phyloP scores from a whole-genome alignment of 2,113 vertebrate genomes.

The Trematocara zebra region DNA sequence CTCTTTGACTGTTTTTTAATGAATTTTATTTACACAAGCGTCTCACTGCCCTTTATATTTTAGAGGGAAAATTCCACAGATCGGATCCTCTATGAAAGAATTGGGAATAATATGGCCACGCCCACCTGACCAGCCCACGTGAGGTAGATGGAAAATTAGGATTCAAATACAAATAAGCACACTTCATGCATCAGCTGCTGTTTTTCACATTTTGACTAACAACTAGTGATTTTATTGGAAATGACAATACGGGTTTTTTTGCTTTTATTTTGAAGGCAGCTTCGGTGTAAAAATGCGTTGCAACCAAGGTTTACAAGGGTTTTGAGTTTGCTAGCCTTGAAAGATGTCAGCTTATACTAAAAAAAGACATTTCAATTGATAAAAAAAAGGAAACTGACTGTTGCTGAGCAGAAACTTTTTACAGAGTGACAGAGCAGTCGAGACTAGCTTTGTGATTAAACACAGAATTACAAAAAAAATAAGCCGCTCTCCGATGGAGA shows the following conservation, averaged over 20 bases:
- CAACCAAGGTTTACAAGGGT: not conserved
- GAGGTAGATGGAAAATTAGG: not conserved
- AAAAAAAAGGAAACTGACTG: not conserved
- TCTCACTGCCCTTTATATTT: rapidly evolving
- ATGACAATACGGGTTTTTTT: not conserved
- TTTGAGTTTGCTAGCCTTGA: not conserved
- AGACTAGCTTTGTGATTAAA: not conserved
- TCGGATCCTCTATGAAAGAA: not conserved
- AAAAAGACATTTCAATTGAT: not conserved
- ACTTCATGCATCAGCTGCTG: rapidly evolving
- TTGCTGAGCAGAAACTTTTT: not conserved
- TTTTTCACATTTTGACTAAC: not conserved
- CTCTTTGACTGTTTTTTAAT: rapidly evolving
- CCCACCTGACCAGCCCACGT: rapidly evolving
- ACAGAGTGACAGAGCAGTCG: not conserved
- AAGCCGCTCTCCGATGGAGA: rapidly evolving
- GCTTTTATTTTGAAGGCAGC: not conserved
- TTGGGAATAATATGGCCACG: not conserved
- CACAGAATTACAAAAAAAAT: not conserved
- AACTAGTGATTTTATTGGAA: not conserved
- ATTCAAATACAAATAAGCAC: not conserved
- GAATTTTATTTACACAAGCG: rapidly evolving
- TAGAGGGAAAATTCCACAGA: not conserved
- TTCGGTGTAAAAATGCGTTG: not conserved
- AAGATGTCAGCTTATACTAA: not conserved